Evolutionary conservation across 2,113 vertebrate genomes (phyloP), one percentile per base, ranked within the genome.

Genomic region (Lota lota): DNA sequence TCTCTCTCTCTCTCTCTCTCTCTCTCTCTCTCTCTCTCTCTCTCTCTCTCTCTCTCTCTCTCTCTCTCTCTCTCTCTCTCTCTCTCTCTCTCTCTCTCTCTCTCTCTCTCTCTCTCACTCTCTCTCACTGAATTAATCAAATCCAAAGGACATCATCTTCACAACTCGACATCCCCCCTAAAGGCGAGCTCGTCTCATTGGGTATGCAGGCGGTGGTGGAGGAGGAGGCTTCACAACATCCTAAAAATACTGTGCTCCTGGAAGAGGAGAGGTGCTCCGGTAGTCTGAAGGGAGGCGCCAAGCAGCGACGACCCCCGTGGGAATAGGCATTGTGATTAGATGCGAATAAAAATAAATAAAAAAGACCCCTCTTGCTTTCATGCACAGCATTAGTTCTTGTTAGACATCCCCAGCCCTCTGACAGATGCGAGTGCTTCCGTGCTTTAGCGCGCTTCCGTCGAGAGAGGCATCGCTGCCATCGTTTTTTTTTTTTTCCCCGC

Each of bases 111-210:
- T 7, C 28, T 33, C 28, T 33, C 28, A 4, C 28, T 93, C 91
- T 83, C 85, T 76, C 61, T 93, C 89, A 91, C 94, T 94, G 95
- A 96, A 97, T 97, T 95, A 96, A 95, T 95, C 95, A 96, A 94
- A 93, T 95, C 94, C 94, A 95, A 94, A 96, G 95, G 95, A 97
- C 93, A 94, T 93, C 94, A 95, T 94, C 95, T 96, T 96, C 94
- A 95, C 2, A 97, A 97, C 95, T 94, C 95, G 93, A 94, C 93
- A 94, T 93, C 93, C 94, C 95, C 95, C 94, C 96, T 94, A 87
- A 94, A 96, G 95, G 95, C 95, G 94, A 95, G 94, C 91, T 47
- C 40, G 90, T 89, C 95, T 97, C 94, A 96, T 96, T 97, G 92
- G 87, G 92, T 94, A 96, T 96, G 96, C 95, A 95, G 94, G 93